Conservation (phyloP, 2,888 invertebrate species). For the Caenorhabditis sp. region DNA sequence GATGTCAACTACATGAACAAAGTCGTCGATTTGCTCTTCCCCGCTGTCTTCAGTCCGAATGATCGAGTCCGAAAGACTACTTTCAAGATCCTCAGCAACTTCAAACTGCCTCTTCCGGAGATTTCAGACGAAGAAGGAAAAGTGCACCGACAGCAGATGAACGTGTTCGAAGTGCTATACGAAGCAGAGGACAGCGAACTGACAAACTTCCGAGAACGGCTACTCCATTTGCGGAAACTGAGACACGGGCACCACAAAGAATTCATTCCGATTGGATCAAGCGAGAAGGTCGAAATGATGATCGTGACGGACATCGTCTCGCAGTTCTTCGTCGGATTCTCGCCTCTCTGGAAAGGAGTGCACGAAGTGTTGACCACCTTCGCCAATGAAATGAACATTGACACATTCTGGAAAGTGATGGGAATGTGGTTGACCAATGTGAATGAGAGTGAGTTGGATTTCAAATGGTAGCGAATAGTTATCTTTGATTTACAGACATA, state of each 20-base stretch:
- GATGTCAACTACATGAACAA: constrained; percentile 46
- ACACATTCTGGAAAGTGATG: constrained; percentile 80
- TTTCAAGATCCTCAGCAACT: constrained; percentile 61
- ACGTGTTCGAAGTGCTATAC: constrained; percentile 68
- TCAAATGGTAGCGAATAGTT: background rate
- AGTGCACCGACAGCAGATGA: constrained; percentile 18
- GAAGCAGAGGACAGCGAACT: constrained; percentile 86
- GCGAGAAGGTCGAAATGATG: constrained; percentile 55
- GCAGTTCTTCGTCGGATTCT: constrained; percentile 88
- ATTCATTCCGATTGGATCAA: constrained; percentile 56
- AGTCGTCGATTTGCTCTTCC: constrained; percentile 42
- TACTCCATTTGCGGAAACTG: constrained; percentile 82
- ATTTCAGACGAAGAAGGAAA: constrained; percentile 52
- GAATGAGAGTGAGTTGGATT: constrained; percentile 80
- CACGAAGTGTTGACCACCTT: constrained; percentile 85
- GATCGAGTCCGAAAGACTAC: constrained; percentile 54
- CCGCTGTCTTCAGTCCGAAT: constrained; percentile 52
- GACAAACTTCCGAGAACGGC: constrained; percentile 87
- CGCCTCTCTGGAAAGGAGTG: constrained; percentile 90
- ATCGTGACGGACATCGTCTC: constrained; percentile 88
- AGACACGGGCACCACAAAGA: constrained; percentile 54
- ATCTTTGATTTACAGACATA: constrained; percentile 29
- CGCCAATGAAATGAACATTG: constrained; percentile 81
- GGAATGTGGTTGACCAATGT: constrained; percentile 62
- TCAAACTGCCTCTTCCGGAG: constrained; percentile 51